These are phyloP conservation scores for Nudaria mundana DNA, from an alignment of 2,888 invertebrate species.

Conservation along the genomic window DNA sequence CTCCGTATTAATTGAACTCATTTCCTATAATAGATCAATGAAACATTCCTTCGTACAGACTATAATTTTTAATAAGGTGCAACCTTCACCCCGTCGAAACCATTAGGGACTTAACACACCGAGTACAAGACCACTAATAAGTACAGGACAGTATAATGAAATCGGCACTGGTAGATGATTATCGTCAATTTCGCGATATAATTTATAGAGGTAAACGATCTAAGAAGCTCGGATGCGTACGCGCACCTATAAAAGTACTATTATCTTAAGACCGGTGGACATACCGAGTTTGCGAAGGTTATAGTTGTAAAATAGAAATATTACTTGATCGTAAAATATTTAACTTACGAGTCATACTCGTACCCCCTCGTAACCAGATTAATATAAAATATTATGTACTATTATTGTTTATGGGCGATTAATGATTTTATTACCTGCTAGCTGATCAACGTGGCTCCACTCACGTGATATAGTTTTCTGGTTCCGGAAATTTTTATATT, in stretches of 20 bases:
- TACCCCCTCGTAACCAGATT: neutral
- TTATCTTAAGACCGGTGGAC: slow-evolving; percentile 46
- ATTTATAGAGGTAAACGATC: slow-evolving; percentile 60
- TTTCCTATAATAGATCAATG: too few species aligned
- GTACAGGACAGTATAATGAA: slow-evolving; percentile 56
- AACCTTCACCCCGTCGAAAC: slow-evolving; percentile 10
- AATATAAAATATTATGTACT: too few species aligned
- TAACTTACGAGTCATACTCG: neutral
- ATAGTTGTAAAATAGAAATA: neutral
- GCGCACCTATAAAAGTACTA: slow-evolving; percentile 62
- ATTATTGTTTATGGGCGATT: too few species aligned
- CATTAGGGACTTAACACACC: slow-evolving; percentile 19
- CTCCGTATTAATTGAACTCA: too few species aligned
- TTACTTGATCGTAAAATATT: neutral
- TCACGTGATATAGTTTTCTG: too few species aligned
- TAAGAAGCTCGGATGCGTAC: slow-evolving; percentile 53
- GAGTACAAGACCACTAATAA: slow-evolving; percentile 43
- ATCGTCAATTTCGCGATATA: slow-evolving; percentile 62
- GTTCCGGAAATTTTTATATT: too few species aligned
- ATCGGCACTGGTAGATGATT: slow-evolving; percentile 59
- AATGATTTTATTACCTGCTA: too few species aligned
- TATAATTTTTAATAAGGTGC: slow-evolving; percentile 2
- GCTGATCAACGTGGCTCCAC: too few species aligned
- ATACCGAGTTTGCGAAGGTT: slow-evolving; percentile 24
- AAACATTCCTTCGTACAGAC: neutral